Evolutionary conservation across 2,113 vertebrate species (phyloP), one percentile per base, ranked within the genome.

Genomic region (Carettochelys insculpta): DNA sequence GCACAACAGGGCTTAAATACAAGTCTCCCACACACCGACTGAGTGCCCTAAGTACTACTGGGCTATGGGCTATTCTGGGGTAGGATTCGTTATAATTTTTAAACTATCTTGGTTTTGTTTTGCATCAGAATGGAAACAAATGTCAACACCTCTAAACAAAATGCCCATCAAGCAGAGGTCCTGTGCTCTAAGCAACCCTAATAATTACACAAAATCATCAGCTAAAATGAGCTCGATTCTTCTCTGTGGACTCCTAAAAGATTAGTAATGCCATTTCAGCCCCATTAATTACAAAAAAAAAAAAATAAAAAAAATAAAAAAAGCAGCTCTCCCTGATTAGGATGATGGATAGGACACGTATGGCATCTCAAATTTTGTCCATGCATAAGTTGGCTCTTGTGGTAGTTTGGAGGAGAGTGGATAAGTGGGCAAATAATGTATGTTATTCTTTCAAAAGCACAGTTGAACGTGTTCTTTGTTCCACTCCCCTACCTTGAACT

Each of bases 341-440:
- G 43, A 85, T 48, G 92, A 80, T 54, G 29, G 2, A 56, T n/a
- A 29, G 92, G 83, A 79, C 75, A 92, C 77, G 83, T 79, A 24
- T 43, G 84, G 87, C 95, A 92, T 82, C 10, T 76, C 61, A 83
- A 88, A 92, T 47, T 22, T 12, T 43, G 80, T 77, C 76, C 45
- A 88, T 53, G 52, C 56, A 90, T 6, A 41, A 25, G 31, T 89
- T 58, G 3, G 27, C 88, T 73, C 77, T 76, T 84, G 79, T 0
- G 0, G 79, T 27, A 86, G 90, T 79, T 41, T 27, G 76, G n/a
- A 11, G 83, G n/a, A 79, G 82, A 82, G 48, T 34, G 65, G 89
- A 56, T 25, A 88, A 48, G 45, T 8, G 31, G 17, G 58, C 86
- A 88, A 95, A 41, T 17, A 84, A 85, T 7, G 89, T 0, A 1